Evolutionary conservation across 2,888 invertebrate genomes (phyloP).

Genomic region (Xanthia togata): DNA sequence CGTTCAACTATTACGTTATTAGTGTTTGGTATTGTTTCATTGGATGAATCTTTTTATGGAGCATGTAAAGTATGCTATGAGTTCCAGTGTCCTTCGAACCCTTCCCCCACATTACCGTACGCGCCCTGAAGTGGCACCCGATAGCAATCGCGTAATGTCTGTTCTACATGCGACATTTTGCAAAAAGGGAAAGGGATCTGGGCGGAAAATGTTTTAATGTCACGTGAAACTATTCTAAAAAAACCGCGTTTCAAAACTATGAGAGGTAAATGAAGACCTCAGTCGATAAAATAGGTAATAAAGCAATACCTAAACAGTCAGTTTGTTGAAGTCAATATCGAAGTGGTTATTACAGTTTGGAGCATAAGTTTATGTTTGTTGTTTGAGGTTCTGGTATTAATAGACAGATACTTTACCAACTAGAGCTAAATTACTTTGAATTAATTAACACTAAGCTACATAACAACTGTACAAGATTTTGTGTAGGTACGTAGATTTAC

Average conservation of each 20-base stretch:
- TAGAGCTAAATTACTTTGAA: slow-evolving; percentile 59
- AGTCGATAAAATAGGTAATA: slow-evolving; percentile 3
- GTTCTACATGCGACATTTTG: slow-evolving; percentile 31
- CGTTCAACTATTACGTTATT: background rate
- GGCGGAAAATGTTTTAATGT: slow-evolving; percentile 1
- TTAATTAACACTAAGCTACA: slow-evolving; percentile 78
- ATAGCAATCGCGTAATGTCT: slow-evolving; percentile 41
- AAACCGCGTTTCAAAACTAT: slow-evolving; percentile 6
- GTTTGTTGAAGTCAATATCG: slow-evolving; percentile 12
- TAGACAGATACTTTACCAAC: slow-evolving; percentile 49
- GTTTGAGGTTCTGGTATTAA: slow-evolving; percentile 39
- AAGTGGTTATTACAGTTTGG: slow-evolving; percentile 20
- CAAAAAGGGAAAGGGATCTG: slow-evolving; percentile 22
- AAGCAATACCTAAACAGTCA: slow-evolving; percentile 9
- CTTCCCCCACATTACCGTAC: slow-evolving; percentile 21
- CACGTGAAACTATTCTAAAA: slow-evolving; percentile 8
- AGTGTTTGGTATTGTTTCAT: slow-evolving; percentile 23
- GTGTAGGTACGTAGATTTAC: slow-evolving; percentile 44
- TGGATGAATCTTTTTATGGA: slow-evolving; percentile 10
- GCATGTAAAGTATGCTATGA: slow-evolving; percentile 19
- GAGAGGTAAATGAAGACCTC: background rate
- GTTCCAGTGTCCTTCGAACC: slow-evolving; percentile 24
- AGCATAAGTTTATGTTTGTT: slow-evolving; percentile 29
- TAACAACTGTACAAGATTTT: slow-evolving; percentile 82
- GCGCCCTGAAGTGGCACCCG: slow-evolving; percentile 35